Evolutionary conservation across 1,140 invertebrate species (phyloP).

Genomic region (Gryllus bimaculatus): DNA sequence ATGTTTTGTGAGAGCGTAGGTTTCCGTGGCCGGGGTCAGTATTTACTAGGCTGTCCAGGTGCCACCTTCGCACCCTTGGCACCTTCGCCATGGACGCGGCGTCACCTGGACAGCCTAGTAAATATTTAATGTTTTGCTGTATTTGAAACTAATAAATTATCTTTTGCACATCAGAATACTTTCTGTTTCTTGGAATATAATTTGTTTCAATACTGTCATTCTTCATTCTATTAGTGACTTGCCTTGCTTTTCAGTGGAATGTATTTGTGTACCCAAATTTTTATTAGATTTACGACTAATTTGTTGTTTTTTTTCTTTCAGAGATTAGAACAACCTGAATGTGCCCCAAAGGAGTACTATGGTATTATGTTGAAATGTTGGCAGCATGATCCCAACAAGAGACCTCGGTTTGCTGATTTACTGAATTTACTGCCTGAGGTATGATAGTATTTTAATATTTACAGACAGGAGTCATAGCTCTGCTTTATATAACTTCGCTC

Average conservation of each 20-base stretch:
- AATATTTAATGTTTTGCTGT: too few species aligned
- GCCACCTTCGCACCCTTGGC: too few species aligned
- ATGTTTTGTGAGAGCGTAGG: too few species aligned
- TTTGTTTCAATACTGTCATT: background rate
- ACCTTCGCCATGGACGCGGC: too few species aligned
- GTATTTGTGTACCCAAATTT: background rate
- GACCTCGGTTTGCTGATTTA: slow-evolving; percentile 87
- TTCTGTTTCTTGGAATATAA: background rate
- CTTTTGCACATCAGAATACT: too few species aligned
- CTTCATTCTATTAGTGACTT: background rate
- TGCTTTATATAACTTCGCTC: too few species aligned
- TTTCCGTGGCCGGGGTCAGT: too few species aligned
- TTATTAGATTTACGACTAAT: background rate
- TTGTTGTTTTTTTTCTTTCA: slow-evolving; percentile 34
- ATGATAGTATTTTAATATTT: slow-evolving; percentile 22
- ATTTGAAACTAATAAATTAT: too few species aligned
- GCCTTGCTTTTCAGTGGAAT: background rate
- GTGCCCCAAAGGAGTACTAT: slow-evolving; percentile 91
- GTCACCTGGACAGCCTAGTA: too few species aligned
- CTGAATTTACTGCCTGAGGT: slow-evolving; percentile 67
- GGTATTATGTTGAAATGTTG: slow-evolving; percentile 90
- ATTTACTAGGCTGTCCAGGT: too few species aligned
- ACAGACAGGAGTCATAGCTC: too few species aligned
- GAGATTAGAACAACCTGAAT: slow-evolving; percentile 83
- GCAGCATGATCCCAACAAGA: slow-evolving; percentile 79